Base-by-base conservation (phyloP, 1,140 invertebrate species). In the Sycophaga agraensis region DNA sequence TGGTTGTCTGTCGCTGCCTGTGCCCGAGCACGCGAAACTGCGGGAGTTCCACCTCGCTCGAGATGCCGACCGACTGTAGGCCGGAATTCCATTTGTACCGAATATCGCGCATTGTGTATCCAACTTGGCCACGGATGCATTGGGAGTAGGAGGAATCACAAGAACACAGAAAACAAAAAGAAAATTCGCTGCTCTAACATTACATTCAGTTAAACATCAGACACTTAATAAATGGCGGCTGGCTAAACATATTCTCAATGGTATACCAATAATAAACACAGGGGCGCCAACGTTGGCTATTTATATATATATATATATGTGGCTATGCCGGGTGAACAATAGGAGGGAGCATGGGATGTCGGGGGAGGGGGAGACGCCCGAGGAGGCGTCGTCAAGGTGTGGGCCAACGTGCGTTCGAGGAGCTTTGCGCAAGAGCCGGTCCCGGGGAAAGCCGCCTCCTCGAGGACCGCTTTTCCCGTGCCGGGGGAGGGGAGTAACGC, bases 31-130 rank as follows among this genome's bases (percentile, higher is more conserved):
- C 92, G 80, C 92, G 89, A 85, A 97, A 97, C 84, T 97, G 94
- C 72, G 92, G 92, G 74, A 96, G 86, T 85, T 93, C 90, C 82
- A 95, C 91, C 82, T 94, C 91, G 82, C 87, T 89, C 84, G 90
- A 90, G 85, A 95, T 92, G 80, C 91, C 91, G 82, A 95, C 91
- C 83, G 92, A 94, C 80, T 88, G 86, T 81, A 87, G 84, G 80
- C 91, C 91, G 83, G 89, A 87, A 83, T 90, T 89, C 94, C 94
- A 97, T 86, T 91, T 93, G 87, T 97, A 97, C 82, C 90, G 89
- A 85, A 97, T 97, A 88, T 97, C 94, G 85, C 89, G 90, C 89
- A 94, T 96, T 85, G 92, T 94, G 89, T 96, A 97, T 85, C 94
- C 94, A 89, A 96, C 93, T 86, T 81, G 58, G 50, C 50, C 42